Conservation (phyloP, 2,888 invertebrate genomes). For the Coremacera marginata region DNA sequence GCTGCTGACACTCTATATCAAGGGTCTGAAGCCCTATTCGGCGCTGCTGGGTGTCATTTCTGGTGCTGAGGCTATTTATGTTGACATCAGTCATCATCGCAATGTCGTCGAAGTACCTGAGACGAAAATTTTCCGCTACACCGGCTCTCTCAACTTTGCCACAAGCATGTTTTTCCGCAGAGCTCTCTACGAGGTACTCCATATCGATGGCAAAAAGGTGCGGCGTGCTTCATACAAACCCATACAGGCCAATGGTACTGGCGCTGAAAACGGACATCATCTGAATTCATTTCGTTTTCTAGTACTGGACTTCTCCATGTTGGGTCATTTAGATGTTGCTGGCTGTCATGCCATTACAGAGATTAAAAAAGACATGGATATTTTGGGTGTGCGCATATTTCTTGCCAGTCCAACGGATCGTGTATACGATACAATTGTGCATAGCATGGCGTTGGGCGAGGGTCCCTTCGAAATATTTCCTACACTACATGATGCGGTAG, state of each 20-base stretch:
- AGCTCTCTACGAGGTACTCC: conserved; percentile 71
- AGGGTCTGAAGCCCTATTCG: conserved; percentile 75
- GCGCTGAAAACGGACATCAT: conserved; percentile 44
- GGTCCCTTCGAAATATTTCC: conserved; percentile 72
- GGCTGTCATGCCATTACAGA: conserved; percentile 73
- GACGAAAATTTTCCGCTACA: conserved; percentile 78
- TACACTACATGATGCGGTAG: conserved; percentile 76
- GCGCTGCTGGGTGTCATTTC: conserved; percentile 75
- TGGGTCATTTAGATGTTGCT: conserved; percentile 76
- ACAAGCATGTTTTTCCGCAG: conserved; percentile 73
- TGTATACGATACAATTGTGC: conserved; percentile 65
- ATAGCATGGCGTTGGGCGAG: conserved; percentile 65
- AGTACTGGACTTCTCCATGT: conserved; percentile 75
- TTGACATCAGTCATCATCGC: conserved; percentile 75
- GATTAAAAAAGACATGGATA: conserved; percentile 71
- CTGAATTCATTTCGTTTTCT: conserved; percentile 58
- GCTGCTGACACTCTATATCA: conserved; percentile 76
- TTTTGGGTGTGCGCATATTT: conserved; percentile 72
- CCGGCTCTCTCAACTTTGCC: conserved; percentile 78
- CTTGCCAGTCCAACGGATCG: conserved; percentile 72
- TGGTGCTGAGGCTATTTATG: conserved; percentile 75
- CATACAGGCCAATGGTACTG: conserved; percentile 50
- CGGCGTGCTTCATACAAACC: conserved; percentile 53
- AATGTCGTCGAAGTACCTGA: conserved; percentile 75
- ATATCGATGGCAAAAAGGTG: conserved; percentile 67